Evolutionary conservation across 2,797 vertebrate species (phyloP), one percentile per base, ranked within the genome.

Genomic region (Sciurus carolinensis): DNA sequence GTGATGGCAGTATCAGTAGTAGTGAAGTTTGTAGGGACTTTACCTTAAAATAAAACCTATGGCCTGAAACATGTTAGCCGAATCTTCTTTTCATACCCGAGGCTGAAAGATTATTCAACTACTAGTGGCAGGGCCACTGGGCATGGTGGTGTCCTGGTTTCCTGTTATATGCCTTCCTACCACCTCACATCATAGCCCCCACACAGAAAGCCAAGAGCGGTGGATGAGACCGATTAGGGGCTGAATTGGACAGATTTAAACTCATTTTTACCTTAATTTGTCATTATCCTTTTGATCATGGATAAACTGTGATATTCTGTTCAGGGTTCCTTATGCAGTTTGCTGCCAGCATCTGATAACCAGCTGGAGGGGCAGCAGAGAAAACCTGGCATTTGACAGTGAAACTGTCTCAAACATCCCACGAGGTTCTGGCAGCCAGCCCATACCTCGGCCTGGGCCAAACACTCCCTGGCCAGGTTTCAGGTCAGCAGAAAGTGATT

Each of bases 401-500:
- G 93, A 47, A 39, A 87, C 8, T 22, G 33, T 52, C 28, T 57
- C 5, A 33, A 20, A 33, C 15, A 76, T 52, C 91, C 33, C 87
- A 90, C 79, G 71, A 97, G n/a, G 17, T 36, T 9, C 73, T 96
- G 94, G 91, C 97, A 66, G 17, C 9, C 71, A 75, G 97, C 95
- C 95, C 59, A 85, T 50, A 39, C 36, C 42, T 57, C 6, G 15
- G 11, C 90, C 85, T 50, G 85, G 52, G 90, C 67, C 1, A 0
- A 50, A 67, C 20, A 18, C 90, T 94, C 73, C 71, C 69, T 97
- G 96, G 87, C 71, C 72, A 42, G 81, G 77, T 80, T 97, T 98
- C 77, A 82, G 87, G 97, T 88, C 86, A 81, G 94, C 79, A 96
- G 75, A 86, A 97, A 97, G 87, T 84, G 36, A 57, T 95, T 97